A percentile compares a stretch with the other conserved stretches of the same genome.
phyloP scores from a whole-genome alignment of 2,113 vertebrate species.

The Tragulus kanchil region DNA sequence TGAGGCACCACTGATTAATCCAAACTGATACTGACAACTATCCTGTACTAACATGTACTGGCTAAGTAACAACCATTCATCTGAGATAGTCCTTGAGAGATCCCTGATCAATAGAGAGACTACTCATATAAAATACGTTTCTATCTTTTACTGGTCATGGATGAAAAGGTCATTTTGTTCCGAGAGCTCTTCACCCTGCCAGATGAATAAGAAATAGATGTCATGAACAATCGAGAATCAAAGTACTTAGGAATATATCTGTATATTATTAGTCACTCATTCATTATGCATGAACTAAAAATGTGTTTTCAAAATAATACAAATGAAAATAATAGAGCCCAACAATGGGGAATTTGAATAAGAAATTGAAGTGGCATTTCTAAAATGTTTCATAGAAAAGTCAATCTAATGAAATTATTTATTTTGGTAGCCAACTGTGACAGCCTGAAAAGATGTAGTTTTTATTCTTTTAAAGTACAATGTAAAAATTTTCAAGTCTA shows the following conservation, averaged over 20 bases:
- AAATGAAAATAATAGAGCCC: conserved; percentile 34
- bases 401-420: conserved; percentile 43
- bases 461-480: conserved; percentile 33
- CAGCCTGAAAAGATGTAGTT: neutral
- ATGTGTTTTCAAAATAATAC: conserved; percentile 68
- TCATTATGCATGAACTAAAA: conserved; percentile 68
- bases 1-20: neutral
- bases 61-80: neutral
- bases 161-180: conserved; percentile 64
- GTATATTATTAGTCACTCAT: conserved; percentile 70
- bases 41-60: neutral
- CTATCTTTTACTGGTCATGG: neutral
- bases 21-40: neutral
- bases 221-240: conserved; percentile 60
- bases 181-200: neutral
- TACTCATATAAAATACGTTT: conserved; percentile 9
- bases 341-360: conserved; percentile 8
- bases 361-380: conserved; percentile 37
- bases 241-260: conserved; percentile 62
- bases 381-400: conserved; percentile 31
- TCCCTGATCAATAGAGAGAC: neutral
- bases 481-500: neutral
- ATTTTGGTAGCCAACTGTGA: conserved; percentile 28
- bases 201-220: conserved; percentile 59
- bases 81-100: neutral